Evolutionary conservation across 2,113 vertebrate species (phyloP).

Genomic region (Redunca redunca): DNA sequence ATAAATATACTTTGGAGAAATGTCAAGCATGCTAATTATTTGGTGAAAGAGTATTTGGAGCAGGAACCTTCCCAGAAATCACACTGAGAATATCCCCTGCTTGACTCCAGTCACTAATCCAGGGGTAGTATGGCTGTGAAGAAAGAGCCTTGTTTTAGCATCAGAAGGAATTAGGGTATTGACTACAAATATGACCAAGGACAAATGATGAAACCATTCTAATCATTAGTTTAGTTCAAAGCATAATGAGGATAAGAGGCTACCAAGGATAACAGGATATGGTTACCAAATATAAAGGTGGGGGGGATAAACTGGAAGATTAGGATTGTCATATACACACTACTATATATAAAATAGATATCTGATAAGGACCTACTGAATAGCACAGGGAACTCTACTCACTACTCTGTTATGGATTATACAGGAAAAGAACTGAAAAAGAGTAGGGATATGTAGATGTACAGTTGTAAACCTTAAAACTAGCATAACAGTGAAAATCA

Average conservation of each 20-base stretch:
- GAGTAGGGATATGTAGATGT: not conserved
- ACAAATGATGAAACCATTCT: not conserved
- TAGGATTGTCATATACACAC: not conserved
- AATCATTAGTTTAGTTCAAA: not conserved
- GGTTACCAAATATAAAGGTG: not conserved
- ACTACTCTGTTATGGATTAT: not conserved
- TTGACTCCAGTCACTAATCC: not conserved
- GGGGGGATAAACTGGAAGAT: not conserved
- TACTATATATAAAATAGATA: not conserved
- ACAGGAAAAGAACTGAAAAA: not conserved
- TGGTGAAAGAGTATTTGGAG: conserved; percentile 32
- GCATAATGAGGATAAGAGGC: not conserved
- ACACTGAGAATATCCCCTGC: not conserved
- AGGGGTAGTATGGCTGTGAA: not conserved
- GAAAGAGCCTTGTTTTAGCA: not conserved
- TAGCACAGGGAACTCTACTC: not conserved
- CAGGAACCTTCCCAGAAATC: not conserved
- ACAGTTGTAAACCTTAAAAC: not conserved
- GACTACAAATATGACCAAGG: not conserved
- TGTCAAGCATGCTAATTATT: not conserved
- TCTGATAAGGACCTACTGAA: not conserved
- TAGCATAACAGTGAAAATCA: not conserved
- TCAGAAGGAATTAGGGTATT: not conserved
- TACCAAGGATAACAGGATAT: not conserved
- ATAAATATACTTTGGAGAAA: conserved; percentile 23